Conservation (phyloP, 2,113 vertebrate species). For the Paradoxurus hermaphroditus region DNA sequence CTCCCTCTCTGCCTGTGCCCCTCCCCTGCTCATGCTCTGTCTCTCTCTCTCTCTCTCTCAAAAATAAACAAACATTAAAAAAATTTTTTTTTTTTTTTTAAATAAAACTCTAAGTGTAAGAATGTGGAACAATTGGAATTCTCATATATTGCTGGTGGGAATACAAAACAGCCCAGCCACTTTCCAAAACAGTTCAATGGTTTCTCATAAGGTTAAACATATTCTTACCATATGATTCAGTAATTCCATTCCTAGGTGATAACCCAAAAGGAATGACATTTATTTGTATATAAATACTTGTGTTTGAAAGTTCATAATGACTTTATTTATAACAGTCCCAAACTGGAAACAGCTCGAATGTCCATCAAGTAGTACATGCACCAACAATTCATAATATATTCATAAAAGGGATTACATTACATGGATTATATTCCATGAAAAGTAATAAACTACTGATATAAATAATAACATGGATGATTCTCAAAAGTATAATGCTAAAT, state of each 20-base stretch:
- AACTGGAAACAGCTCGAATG: not conserved
- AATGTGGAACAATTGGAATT: not conserved
- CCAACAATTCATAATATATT: not conserved
- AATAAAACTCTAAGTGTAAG: not conserved
- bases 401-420: no score
- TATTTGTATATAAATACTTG: not conserved
- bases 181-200: not conserved
- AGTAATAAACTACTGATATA: not conserved
- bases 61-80: no score
- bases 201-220: not conserved
- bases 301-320: not conserved
- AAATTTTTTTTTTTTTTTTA: no score
- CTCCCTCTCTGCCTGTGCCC: no score
- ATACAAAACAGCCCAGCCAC: not conserved
- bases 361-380: not conserved
- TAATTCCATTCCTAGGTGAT: not conserved
- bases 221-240: not conserved
- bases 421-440: no score
- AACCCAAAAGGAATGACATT: not conserved
- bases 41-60: no score
- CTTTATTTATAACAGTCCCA: not conserved
- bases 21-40: no score
- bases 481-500: not conserved
- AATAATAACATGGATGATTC: not conserved
- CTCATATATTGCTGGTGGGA: not conserved